A percentile compares a stretch with the other conserved stretches of the same genome.
Evolutionary conservation across 2,888 invertebrate species (phyloP).

Genomic region (Cyrtodaria siliqua): DNA sequence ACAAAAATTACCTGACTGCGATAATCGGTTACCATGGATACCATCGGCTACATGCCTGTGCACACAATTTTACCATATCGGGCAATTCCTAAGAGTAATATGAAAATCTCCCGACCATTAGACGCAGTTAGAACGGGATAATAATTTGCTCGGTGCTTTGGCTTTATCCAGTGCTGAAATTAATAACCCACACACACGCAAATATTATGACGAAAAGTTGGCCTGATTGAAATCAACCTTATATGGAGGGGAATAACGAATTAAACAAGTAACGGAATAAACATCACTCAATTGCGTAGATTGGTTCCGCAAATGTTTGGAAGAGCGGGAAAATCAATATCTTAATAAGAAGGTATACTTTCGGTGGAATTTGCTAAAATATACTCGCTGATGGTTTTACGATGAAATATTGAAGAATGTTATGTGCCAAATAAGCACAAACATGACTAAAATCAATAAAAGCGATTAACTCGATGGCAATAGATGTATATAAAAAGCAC

Average conservation of each 20-base stretch:
- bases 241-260: constrained; percentile 1
- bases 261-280: constrained; percentile 14
- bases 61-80: constrained; percentile 48
- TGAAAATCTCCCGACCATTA: constrained; percentile 51
- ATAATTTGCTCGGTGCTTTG: constrained; percentile 16
- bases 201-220: constrained; percentile 20
- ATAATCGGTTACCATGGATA: constrained; percentile 46
- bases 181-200: constrained; percentile 46
- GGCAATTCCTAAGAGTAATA: constrained; percentile 56
- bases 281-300: constrained; percentile 7
- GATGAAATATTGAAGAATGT: too few relatives aligned
- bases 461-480: too few relatives aligned
- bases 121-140: constrained; percentile 14
- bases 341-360: too few relatives aligned
- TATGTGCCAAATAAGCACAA: too few relatives aligned
- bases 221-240: constrained; percentile 20
- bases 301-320: not conserved
- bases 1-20: constrained; percentile 50
- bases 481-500: too few relatives aligned
- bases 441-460: too few relatives aligned
- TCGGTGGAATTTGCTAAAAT: too few relatives aligned
- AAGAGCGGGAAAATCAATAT: too few relatives aligned
- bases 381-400: too few relatives aligned
- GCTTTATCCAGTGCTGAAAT: constrained; percentile 27
- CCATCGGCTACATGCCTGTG: constrained; percentile 42